A percentile compares a stretch with the other conserved stretches of the same genome.
phyloP scores from a whole-genome alignment of 2,888 invertebrate species.

The Branchellion lobata region DNA sequence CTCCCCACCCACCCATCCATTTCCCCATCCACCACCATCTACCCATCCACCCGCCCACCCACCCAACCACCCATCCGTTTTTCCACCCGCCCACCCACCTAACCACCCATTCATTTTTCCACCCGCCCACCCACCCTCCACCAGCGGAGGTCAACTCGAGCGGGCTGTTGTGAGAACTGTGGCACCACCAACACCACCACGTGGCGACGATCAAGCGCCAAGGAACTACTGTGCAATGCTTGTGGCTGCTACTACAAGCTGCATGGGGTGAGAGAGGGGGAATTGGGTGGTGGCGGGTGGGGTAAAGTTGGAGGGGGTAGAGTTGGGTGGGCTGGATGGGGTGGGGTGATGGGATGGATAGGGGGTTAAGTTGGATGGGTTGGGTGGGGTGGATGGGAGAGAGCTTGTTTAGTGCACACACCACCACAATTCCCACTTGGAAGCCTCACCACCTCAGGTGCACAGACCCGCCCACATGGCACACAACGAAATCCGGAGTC shows the following conservation, averaged over 20 bases:
- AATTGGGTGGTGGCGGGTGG: neutral
- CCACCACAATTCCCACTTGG: neutral
- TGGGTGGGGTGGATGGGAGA: too few species aligned
- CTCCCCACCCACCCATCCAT: too few species aligned
- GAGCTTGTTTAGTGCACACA: too few species aligned
- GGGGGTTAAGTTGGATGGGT: neutral
- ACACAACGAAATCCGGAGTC: slow-evolving; percentile 37
- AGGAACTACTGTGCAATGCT: slow-evolving; percentile 45
- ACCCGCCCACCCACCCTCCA: neutral
- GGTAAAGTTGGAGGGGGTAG: too few species aligned
- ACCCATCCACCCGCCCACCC: too few species aligned
- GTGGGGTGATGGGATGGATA: too few species aligned
- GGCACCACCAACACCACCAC: slow-evolving; percentile 39
- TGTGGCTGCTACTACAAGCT: slow-evolving; percentile 48
- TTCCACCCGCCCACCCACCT: too few species aligned
- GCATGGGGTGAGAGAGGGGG: slow-evolving; percentile 33
- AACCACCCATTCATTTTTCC: too few species aligned
- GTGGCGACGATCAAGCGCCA: slow-evolving; percentile 27
- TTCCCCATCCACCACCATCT: too few species aligned
- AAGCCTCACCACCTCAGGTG: neutral
- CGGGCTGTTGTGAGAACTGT: slow-evolving; percentile 37
- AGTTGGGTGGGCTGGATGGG: too few species aligned
- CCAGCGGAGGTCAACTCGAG: slow-evolving; percentile 16
- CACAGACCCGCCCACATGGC: slow-evolving; percentile 39
- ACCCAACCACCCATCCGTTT: too few species aligned